phyloP scores from a whole-genome alignment of 2,888 invertebrate genomes.

The Orgyia antiqua region DNA sequence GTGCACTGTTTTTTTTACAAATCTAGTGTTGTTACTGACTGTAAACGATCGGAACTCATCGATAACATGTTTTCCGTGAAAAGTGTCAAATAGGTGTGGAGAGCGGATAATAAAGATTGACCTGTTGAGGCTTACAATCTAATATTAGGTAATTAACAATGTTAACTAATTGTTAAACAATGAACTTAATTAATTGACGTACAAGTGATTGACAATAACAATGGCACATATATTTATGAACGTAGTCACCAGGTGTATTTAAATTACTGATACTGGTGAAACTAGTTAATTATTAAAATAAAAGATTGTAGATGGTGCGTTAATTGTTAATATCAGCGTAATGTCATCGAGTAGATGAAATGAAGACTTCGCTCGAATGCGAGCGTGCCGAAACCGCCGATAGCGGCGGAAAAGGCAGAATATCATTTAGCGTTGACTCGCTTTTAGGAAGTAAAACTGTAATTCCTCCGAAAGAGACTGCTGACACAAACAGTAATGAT shows the following conservation, averaged over 20 bases:
- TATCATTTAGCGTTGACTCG: constrained; percentile 86
- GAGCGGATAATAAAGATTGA: constrained; percentile 18
- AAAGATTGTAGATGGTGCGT: constrained; percentile 15
- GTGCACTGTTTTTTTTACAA: constrained; percentile 34
- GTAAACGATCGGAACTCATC: constrained; percentile 23
- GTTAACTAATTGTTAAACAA: constrained; percentile 9
- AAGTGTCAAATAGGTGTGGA: constrained; percentile 31
- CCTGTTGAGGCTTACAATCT: constrained; percentile 11
- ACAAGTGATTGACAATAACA: constrained; percentile 12
- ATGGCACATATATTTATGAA: constrained; percentile 15
- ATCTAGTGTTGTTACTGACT: constrained; percentile 30
- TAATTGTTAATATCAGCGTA: constrained; percentile 18
- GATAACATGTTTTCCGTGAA: constrained; percentile 22
- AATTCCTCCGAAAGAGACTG: constrained; percentile 39
- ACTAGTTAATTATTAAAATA: constrained; percentile 11
- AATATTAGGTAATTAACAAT: constrained; percentile 10
- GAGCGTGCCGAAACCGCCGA: constrained; percentile 71
- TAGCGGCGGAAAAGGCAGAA: constrained; percentile 79
- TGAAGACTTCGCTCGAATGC: constrained; percentile 75
- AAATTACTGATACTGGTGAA: constrained; percentile 14
- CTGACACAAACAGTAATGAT: constrained; percentile 57
- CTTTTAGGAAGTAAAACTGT: constrained; percentile 67
- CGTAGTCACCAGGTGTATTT: constrained; percentile 18
- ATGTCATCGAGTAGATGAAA: constrained; percentile 69
- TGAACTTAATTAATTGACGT: constrained; percentile 14